Percentiles rank a stretch among this genome's conserved stretches.
phyloP scores from a whole-genome alignment of 1,140 invertebrate genomes.

The Rhopalosiphum padi region DNA sequence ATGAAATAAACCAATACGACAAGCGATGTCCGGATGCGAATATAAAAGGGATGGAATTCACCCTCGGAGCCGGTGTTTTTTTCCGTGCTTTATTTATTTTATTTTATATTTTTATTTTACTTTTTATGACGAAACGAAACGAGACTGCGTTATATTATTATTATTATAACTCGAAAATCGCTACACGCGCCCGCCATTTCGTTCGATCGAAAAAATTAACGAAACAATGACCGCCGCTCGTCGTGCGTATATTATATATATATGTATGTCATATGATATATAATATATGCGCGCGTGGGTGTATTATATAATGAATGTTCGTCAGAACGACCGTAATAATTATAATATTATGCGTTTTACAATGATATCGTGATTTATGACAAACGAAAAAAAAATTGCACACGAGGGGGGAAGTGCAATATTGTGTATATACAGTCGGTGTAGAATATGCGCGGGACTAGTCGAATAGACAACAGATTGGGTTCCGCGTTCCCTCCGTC shows the following conservation, averaged over 20 bases:
- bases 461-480: constrained; percentile 55
- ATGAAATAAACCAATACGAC: constrained; percentile 58
- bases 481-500: background rate
- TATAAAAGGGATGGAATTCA: constrained; percentile 54
- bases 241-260: background rate
- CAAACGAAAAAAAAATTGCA: background rate
- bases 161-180: background rate
- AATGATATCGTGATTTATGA: background rate
- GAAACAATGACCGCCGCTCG: constrained; percentile 9
- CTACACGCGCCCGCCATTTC: background rate
- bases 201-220: constrained; percentile 23
- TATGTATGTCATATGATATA: background rate
- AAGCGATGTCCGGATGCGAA: constrained; percentile 54
- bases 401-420: background rate
- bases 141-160: constrained; percentile 8
- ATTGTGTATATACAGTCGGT: background rate
- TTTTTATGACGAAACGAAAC: constrained; percentile 50
- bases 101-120: constrained; percentile 31
- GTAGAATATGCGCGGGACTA: background rate
- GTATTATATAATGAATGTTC: background rate
- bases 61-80: constrained; percentile 36
- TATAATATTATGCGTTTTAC: background rate
- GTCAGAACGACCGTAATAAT: background rate
- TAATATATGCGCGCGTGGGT: background rate
- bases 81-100: constrained; percentile 36